These are phyloP conservation scores for Ips typographus DNA, from an alignment of 1,140 invertebrate species.

Conservation along the genomic window DNA sequence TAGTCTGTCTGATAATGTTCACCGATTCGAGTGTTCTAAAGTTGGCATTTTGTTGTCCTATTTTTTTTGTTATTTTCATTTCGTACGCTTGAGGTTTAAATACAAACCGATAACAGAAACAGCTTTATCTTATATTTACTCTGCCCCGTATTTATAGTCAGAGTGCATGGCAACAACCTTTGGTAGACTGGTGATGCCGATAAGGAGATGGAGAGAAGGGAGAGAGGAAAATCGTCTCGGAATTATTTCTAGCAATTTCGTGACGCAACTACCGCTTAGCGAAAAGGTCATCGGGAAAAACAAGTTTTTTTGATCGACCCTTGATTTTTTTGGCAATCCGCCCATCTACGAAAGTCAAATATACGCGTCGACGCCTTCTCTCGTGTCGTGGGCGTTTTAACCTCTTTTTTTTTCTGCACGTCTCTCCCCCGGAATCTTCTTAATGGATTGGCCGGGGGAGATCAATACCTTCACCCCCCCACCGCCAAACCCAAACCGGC, in stretches of 20 bases:
- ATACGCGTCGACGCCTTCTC: no score
- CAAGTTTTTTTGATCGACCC: neutral
- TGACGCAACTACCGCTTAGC: neutral
- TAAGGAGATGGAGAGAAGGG: no score
- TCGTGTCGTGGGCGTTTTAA: no score
- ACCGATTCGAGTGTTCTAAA: neutral
- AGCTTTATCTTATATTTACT: slow-evolving; percentile 6
- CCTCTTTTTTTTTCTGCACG: no score
- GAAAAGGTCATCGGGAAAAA: slow-evolving; percentile 2
- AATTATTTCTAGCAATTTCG: no score
- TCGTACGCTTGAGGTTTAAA: neutral
- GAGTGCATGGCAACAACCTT: slow-evolving; percentile 12
- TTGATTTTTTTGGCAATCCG: neutral
- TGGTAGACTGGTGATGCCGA: neutral
- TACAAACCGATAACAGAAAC: slow-evolving; percentile 1
- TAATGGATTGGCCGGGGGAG: no score
- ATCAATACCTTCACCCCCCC: no score
- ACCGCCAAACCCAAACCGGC: no score
- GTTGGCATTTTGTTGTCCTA: slow-evolving; percentile 10
- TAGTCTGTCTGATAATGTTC: slow-evolving; percentile 14
- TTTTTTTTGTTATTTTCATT: slow-evolving; percentile 4
- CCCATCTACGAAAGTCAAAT: neutral
- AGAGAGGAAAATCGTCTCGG: no score
- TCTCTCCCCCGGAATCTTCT: no score
- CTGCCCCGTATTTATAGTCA: slow-evolving; percentile 3